A percentile compares a stretch with the other conserved stretches of the same genome.
Evolutionary conservation across 2,888 invertebrate species (phyloP).

Genomic region (Fragum whitleyi): DNA sequence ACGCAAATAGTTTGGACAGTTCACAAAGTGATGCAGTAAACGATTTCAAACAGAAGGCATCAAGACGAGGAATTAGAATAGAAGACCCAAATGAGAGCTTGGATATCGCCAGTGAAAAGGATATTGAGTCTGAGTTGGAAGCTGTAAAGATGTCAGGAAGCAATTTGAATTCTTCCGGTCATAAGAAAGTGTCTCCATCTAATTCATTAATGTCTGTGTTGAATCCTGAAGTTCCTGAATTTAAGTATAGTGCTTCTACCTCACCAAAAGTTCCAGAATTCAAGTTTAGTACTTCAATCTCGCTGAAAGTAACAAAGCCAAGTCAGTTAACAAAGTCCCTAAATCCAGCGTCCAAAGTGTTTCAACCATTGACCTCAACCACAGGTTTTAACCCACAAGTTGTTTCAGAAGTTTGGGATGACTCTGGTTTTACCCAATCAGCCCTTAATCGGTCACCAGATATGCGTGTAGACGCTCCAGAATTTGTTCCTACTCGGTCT

Average conservation of each 20-base stretch:
- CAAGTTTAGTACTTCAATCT: no score
- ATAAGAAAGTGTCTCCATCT: conserved; percentile 14
- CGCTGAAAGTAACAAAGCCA: neutral
- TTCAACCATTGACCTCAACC: neutral
- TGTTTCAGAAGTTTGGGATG: neutral
- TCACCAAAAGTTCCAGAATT: neutral
- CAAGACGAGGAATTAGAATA: conserved; percentile 44
- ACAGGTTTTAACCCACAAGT: neutral
- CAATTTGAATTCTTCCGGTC: neutral
- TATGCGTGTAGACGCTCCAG: conserved; percentile 42
- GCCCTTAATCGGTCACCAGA: conserved; percentile 7
- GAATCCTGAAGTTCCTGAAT: conserved; percentile 39
- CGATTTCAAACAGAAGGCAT: conserved; percentile 53
- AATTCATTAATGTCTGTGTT: conserved; percentile 27
- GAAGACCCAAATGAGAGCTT: conserved; percentile 37
- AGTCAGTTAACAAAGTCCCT: neutral
- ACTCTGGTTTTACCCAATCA: neutral
- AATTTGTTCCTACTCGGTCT: conserved; percentile 27
- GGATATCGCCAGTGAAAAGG: conserved; percentile 46
- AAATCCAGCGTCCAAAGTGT: neutral
- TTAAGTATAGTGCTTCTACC: conserved; percentile 18
- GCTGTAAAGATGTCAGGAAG: neutral
- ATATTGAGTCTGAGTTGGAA: conserved; percentile 40
- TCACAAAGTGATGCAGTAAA: conserved; percentile 44
- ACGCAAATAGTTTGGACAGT: conserved; percentile 29